A percentile compares a stretch with the other conserved stretches of the same genome.
Conservation (phyloP, 2,888 invertebrate species). For the Nebria salina region DNA sequence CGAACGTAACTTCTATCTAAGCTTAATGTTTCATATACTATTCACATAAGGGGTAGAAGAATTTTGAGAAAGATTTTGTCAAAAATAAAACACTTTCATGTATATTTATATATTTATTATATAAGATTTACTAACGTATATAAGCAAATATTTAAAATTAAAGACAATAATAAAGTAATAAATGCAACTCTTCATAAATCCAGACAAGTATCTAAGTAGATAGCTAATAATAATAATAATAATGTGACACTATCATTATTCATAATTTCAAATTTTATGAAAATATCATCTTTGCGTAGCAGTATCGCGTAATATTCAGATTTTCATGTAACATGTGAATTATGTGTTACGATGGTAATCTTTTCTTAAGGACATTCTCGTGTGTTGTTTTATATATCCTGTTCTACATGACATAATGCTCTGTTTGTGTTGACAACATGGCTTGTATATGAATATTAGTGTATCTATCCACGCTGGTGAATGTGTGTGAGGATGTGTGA, state of each 20-base stretch:
- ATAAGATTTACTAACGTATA: too few relatives aligned
- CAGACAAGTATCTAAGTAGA: background rate
- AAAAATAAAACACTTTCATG: too few relatives aligned
- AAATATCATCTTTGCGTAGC: background rate
- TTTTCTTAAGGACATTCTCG: background rate
- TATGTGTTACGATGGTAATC: background rate
- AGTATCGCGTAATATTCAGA: background rate
- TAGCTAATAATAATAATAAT: background rate
- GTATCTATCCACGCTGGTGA: background rate
- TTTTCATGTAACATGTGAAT: background rate
- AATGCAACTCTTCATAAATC: background rate
- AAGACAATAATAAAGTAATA: too few relatives aligned
- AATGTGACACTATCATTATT: background rate
- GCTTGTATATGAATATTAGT: conserved; percentile 10
- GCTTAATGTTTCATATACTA: background rate
- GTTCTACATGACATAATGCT: conserved; percentile 8
- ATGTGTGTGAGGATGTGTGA: background rate
- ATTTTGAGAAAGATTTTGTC: too few relatives aligned
- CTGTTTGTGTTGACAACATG: conserved; percentile 9
- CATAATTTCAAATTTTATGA: background rate
- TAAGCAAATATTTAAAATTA: too few relatives aligned
- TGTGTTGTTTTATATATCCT: background rate
- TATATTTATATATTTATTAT: too few relatives aligned
- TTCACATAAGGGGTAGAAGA: background rate
- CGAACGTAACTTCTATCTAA: background rate